phyloP scores from a whole-genome alignment of 2,888 invertebrate species.

The Pantelozetes paolii region DNA sequence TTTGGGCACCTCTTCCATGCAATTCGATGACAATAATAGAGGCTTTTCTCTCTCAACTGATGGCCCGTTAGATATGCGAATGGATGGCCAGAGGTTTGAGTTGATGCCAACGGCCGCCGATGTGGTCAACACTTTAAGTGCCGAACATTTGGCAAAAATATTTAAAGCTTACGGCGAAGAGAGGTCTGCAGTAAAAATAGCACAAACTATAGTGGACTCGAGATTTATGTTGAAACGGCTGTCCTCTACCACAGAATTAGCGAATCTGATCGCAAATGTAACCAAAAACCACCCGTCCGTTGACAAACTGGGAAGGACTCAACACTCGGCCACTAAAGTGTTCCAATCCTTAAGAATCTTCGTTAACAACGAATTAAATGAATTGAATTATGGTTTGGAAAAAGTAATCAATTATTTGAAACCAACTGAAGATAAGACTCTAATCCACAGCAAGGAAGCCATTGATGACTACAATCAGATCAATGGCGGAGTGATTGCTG shows the following conservation, averaged over 20 bases:
- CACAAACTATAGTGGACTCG: slow-evolving; percentile 77
- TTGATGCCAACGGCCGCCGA: slow-evolving; percentile 78
- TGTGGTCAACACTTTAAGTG: slow-evolving; percentile 72
- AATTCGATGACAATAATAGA: slow-evolving; percentile 72
- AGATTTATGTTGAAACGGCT: slow-evolving; percentile 70
- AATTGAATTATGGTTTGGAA: slow-evolving; percentile 80
- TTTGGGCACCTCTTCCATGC: slow-evolving; percentile 93
- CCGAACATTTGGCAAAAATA: slow-evolving; percentile 72
- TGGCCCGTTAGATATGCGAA: slow-evolving; percentile 91
- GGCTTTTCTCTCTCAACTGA: slow-evolving; percentile 81
- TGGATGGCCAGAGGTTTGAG: slow-evolving; percentile 69
- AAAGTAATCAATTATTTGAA: slow-evolving; percentile 71
- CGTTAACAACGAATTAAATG: slow-evolving; percentile 92
- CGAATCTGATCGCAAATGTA: slow-evolving; percentile 31
- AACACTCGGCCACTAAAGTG: slow-evolving; percentile 77
- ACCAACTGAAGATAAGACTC: slow-evolving; percentile 43
- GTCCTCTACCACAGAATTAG: slow-evolving; percentile 73
- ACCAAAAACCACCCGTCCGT: slow-evolving; percentile 11
- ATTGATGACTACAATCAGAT: neutral
- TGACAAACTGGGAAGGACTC: slow-evolving; percentile 69
- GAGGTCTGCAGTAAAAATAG: slow-evolving; percentile 76
- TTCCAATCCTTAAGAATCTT: slow-evolving; percentile 92
- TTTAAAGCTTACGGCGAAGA: slow-evolving; percentile 91
- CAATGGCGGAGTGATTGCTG: slow-evolving; percentile 65
- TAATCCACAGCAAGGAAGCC: neutral